Conservation (phyloP, 2,797 vertebrate species). For the Sparus aurata region DNA sequence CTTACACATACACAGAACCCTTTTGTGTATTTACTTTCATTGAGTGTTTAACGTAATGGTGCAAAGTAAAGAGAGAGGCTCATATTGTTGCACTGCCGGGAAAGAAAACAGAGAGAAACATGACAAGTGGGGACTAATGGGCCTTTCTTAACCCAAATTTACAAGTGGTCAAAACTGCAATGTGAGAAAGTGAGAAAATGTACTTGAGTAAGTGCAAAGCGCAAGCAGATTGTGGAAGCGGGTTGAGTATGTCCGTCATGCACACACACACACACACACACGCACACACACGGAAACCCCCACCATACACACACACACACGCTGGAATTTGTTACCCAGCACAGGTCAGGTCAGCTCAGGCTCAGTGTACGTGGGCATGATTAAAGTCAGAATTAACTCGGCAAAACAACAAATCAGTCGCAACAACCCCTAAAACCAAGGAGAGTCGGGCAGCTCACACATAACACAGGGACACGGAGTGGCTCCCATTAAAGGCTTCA, state of each 20-base stretch:
- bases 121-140: constrained; percentile 59
- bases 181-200: constrained; percentile 66
- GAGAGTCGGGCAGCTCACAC: constrained; percentile 60
- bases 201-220: constrained; percentile 52
- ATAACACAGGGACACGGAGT: constrained; percentile 70
- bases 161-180: constrained; percentile 63
- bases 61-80: constrained; percentile 21
- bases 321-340: constrained; percentile 11
- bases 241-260: constrained; percentile 6
- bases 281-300: background rate
- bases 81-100: constrained; percentile 7
- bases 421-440: constrained; percentile 61
- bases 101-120: constrained; percentile 52
- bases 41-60: constrained; percentile 26
- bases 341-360: constrained; percentile 54
- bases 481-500: constrained; percentile 84
- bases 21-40: constrained; percentile 41
- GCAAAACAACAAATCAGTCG: constrained; percentile 76
- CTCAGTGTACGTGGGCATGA: constrained; percentile 50
- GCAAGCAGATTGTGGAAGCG: constrained; percentile 55
- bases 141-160: constrained; percentile 57
- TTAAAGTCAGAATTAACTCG: constrained; percentile 73
- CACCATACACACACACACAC: background rate
- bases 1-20: constrained; percentile 22
- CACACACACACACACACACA: background rate